Conservation (phyloP, 2,113 vertebrate genomes). For the Ophthalmotilapia sp. region DNA sequence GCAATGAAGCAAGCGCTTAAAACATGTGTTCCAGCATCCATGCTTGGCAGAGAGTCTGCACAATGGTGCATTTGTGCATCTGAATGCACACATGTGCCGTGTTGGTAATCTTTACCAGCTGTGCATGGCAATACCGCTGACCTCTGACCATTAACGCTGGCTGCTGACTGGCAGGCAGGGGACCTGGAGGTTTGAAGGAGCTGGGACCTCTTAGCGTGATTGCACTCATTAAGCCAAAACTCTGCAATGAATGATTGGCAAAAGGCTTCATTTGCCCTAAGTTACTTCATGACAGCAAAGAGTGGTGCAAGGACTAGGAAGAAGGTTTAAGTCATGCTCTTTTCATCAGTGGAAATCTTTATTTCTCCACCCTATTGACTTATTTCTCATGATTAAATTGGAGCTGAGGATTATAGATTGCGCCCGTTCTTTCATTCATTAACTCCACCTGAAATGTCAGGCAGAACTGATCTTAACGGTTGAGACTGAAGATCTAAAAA, state of each 20-base stretch:
- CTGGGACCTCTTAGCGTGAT: slow-evolving; percentile 64
- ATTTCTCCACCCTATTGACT: not conserved
- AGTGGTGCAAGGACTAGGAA: not conserved
- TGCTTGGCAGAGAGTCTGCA: not conserved
- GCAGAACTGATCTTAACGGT: not conserved
- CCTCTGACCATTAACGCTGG: slow-evolving; percentile 44
- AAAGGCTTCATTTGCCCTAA: slow-evolving; percentile 19
- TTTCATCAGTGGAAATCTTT: not conserved
- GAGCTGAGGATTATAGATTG: not conserved
- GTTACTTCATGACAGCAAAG: not conserved
- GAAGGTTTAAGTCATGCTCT: not conserved
- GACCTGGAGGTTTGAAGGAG: slow-evolving; percentile 19
- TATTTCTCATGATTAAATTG: not conserved
- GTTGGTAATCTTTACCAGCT: slow-evolving; percentile 71
- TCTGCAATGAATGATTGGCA: slow-evolving; percentile 38
- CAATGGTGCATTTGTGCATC: slow-evolving; percentile 56
- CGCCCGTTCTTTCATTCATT: not conserved
- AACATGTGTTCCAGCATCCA: slow-evolving; percentile 15
- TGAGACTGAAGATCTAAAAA: not conserved
- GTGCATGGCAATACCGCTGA: slow-evolving; percentile 49
- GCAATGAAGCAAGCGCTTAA: slow-evolving; percentile 27
- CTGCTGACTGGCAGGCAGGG: slow-evolving; percentile 18
- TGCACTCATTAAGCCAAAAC: slow-evolving; percentile 45
- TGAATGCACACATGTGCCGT: slow-evolving; percentile 46
- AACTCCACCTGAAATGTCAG: not conserved